Evolutionary conservation across 2,797 vertebrate genomes (phyloP).

Genomic region (Tokudaia muenninki): DNA sequence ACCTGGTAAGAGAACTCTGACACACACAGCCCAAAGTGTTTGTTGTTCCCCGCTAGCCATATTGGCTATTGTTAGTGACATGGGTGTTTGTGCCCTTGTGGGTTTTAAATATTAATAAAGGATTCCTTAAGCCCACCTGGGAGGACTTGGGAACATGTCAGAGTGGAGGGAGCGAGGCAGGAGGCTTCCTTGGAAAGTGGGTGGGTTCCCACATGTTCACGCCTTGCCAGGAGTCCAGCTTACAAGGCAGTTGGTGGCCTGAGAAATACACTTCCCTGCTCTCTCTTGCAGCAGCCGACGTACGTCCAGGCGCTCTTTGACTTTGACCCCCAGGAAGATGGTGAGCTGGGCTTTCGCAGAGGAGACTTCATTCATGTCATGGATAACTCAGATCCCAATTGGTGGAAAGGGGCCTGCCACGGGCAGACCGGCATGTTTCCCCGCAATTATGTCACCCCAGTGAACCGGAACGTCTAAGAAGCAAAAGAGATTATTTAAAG

Average conservation of each 20-base stretch:
- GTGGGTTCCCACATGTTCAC: fast-evolving
- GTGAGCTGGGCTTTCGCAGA: conserved; percentile 97
- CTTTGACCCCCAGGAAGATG: conserved; percentile 99
- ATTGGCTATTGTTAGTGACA: fast-evolving
- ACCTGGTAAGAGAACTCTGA: background rate
- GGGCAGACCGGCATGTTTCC: conserved; percentile 99
- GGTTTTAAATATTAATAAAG: background rate
- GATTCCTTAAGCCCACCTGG: fast-evolving
- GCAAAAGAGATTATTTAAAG: conserved; percentile 89
- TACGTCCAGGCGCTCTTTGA: conserved; percentile 99
- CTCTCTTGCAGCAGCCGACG: conserved; percentile 93
- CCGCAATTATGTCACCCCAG: conserved; percentile 98
- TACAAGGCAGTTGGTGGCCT: fast-evolving
- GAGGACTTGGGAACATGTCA: fast-evolving
- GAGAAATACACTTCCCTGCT: background rate
- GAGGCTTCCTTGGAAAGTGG: background rate
- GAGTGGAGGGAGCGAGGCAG: background rate
- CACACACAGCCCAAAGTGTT: fast-evolving
- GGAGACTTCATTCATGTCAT: conserved; percentile 99
- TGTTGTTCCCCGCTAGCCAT: no score
- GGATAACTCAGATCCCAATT: conserved; percentile 98
- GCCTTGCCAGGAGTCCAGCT: no score
- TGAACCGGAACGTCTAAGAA: conserved; percentile 97
- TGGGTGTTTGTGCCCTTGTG: fast-evolving
- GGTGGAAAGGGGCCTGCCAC: conserved; percentile 99